A percentile compares a stretch with the other conserved stretches of the same genome.
Evolutionary conservation across 2,888 invertebrate species (phyloP).

Genomic region (Bhutanitis thaidina): DNA sequence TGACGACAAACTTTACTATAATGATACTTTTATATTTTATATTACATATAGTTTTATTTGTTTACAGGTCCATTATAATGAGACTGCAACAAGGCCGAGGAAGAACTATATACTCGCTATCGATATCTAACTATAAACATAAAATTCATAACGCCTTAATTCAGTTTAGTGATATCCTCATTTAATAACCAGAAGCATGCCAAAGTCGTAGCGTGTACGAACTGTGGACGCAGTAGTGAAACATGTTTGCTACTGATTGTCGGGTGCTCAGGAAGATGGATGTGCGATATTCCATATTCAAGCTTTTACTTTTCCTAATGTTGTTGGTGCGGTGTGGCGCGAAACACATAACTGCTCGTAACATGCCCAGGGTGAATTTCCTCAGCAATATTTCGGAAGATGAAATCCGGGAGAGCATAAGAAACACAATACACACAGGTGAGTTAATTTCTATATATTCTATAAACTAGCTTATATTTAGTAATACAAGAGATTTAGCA

Average conservation of each 20-base stretch:
- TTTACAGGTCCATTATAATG: conserved; percentile 71
- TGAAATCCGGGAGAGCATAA: conserved; percentile 60
- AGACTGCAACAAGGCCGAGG: conserved; percentile 51
- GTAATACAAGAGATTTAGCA: no score
- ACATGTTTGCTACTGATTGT: conserved; percentile 54
- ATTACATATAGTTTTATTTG: conserved; percentile 25
- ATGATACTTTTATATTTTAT: no score
- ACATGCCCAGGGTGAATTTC: conserved; percentile 35
- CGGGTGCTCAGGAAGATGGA: conserved; percentile 63
- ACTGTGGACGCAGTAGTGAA: conserved; percentile 35
- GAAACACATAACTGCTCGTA: conserved; percentile 54
- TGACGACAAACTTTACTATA: no score
- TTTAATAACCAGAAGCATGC: conserved; percentile 29
- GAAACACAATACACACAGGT: conserved; percentile 67
- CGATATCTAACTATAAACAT: conserved; percentile 68
- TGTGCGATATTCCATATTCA: conserved; percentile 65
- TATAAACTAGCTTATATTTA: no score
- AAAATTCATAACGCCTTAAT: conserved; percentile 41
- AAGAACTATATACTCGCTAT: conserved; percentile 44
- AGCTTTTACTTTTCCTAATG: conserved; percentile 67
- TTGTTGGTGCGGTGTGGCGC: conserved; percentile 65
- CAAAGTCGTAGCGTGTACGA: conserved; percentile 28
- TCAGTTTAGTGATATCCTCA: conserved; percentile 1
- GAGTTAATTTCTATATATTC: conserved; percentile 38
- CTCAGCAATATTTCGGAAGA: conserved; percentile 35